These are phyloP conservation scores for Hypercompe scribonia DNA, from an alignment of 2,888 invertebrate species.

Conservation along the genomic window DNA sequence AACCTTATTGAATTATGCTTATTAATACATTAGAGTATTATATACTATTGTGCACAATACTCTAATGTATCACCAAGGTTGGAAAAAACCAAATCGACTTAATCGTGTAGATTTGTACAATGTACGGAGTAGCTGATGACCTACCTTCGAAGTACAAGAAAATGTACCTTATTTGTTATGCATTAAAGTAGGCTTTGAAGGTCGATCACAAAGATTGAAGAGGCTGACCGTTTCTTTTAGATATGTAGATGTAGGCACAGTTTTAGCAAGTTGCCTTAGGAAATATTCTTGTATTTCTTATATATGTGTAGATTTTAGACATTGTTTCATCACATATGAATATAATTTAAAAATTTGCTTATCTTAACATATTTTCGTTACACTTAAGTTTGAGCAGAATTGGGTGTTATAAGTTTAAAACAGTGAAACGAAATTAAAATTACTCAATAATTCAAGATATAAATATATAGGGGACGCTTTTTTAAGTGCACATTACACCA, in stretches of 20 bases:
- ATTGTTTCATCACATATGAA: constrained; percentile 14
- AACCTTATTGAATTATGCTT: neutral
- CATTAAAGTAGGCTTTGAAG: constrained; percentile 30
- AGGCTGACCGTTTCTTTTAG: constrained; percentile 56
- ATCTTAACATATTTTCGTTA: neutral
- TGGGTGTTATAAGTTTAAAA: neutral
- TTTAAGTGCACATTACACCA: neutral
- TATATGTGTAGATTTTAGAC: constrained; percentile 36
- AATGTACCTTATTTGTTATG: constrained; percentile 10
- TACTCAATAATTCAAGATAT: neutral
- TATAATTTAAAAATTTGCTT: neutral
- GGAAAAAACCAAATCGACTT: constrained; percentile 21
- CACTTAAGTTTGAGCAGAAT: neutral
- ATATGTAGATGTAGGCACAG: constrained; percentile 45
- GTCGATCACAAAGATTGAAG: constrained; percentile 44
- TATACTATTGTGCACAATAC: too few species aligned
- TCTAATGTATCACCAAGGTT: too few species aligned
- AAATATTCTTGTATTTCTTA: constrained; percentile 49
- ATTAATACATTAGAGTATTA: constrained; percentile 15
- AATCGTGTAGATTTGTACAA: constrained; percentile 28
- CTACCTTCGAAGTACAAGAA: constrained; percentile 29
- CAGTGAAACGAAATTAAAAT: neutral
- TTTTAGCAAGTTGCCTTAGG: constrained; percentile 63
- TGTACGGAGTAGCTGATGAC: constrained; percentile 29
- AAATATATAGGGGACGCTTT: neutral